Base-by-base conservation (phyloP, 1,140 invertebrate genomes). In the Oedothorax gibbosus region DNA sequence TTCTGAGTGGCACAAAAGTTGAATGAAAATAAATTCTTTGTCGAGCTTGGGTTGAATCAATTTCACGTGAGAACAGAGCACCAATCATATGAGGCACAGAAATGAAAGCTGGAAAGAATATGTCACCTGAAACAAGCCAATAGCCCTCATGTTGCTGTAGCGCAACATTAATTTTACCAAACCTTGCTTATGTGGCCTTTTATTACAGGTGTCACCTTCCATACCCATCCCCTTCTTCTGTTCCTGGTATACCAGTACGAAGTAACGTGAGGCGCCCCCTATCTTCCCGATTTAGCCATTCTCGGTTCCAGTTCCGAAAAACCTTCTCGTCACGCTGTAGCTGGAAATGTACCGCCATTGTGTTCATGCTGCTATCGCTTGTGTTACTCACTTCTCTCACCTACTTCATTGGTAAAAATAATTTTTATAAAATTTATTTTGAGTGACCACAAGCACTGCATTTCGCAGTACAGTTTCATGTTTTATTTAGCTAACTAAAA, bases 331-430 rank as follows among this genome's bases (percentile, higher is more conserved):
- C 96, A 89, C 92, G 95, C 86, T 98, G 96, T 92, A 96, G 96
- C 88, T 98, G 97, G 97, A 97, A 97, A 91, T 98, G 96, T 91
- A 94, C 96, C 89, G 95, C 95, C 89, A 95, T 98, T 90, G 93
- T 94, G 86, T 94, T 98, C 90, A 96, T 98, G 89, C 93, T 97
- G 87, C 91, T 98, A 87, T 94, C 94, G 89, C 94, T 97, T 86
- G 94, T 95, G 86, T 93, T 98, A 87, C 94, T 96, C 87, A 96
- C 96, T 81, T 96, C 97, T 93, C 93, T 98, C 88, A 95, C 95
- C 87, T 98, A 98, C 92, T 97, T 98, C 91, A 96, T 95, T 92
- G 95, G 97, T 98, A 93, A 94, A 35, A 94, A 93, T 71, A 71
- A 60, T 18, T 53, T 86, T 66, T 65, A 51, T 6, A 18, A 57